A percentile compares a stretch with the other conserved stretches of the same genome.
These are phyloP conservation scores for Manis pentadactyla DNA, from an alignment of 2,797 vertebrate genomes.

Conservation along the genomic window DNA sequence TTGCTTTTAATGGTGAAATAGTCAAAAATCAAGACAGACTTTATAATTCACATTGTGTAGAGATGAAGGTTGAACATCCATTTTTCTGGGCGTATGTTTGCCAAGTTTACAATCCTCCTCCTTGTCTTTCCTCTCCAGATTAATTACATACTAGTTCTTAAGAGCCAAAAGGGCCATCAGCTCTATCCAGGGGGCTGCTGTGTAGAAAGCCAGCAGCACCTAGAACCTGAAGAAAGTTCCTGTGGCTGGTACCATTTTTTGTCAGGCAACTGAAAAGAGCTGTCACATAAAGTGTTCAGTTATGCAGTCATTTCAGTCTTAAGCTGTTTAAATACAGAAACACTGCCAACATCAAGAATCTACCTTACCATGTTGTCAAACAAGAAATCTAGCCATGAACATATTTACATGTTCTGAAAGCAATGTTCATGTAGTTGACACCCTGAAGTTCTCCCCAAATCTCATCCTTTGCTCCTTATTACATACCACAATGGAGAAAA, in stretches of 20 bases:
- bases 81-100: slow-evolving; percentile 5
- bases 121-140: background rate
- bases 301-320: slow-evolving; percentile 58
- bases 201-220: slow-evolving; percentile 52
- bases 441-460: background rate
- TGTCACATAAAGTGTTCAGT: slow-evolving; percentile 58
- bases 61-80: slow-evolving; percentile 16
- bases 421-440: slow-evolving; percentile 35
- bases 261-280: slow-evolving; percentile 32
- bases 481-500: background rate
- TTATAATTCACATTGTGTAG: background rate
- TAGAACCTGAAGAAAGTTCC: slow-evolving; percentile 36
- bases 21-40: background rate
- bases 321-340: slow-evolving; percentile 60
- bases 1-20: background rate
- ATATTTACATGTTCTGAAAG: slow-evolving; percentile 44
- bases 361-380: slow-evolving; percentile 63
- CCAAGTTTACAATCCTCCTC: background rate
- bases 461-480: background rate
- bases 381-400: slow-evolving; percentile 70
- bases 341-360: slow-evolving; percentile 61
- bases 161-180: slow-evolving; percentile 17
- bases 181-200: slow-evolving; percentile 30
- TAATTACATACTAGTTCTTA: slow-evolving; percentile 11
- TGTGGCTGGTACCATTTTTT: slow-evolving; percentile 53